phyloP scores from a whole-genome alignment of 2,888 invertebrate genomes.

The Hipparchia semele region DNA sequence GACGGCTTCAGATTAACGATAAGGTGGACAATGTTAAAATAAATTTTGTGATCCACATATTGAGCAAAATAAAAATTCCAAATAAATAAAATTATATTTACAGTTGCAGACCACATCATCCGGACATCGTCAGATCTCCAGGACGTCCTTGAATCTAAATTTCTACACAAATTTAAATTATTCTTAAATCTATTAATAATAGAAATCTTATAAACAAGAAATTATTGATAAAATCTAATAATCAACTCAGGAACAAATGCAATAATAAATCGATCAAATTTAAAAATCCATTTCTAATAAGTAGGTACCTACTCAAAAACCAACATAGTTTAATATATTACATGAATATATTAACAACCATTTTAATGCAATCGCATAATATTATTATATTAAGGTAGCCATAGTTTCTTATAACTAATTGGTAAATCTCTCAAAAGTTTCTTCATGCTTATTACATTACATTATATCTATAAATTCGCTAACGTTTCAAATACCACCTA shows the following conservation, averaged over 20 bases:
- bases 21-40: conserved; percentile 57
- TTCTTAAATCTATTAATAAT: conserved; percentile 64
- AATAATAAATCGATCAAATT: conserved; percentile 79
- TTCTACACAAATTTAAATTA: conserved; percentile 70
- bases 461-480: conserved; percentile 80
- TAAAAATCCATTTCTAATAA: conserved; percentile 67
- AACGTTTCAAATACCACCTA: conserved; percentile 80
- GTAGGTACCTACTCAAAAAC: conserved; percentile 52
- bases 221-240: conserved; percentile 79
- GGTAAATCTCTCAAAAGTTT: conserved; percentile 79
- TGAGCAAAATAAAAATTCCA: conserved; percentile 47
- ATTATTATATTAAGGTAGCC: conserved; percentile 70
- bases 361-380: conserved; percentile 68
- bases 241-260: conserved; percentile 83
- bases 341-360: conserved; percentile 80
- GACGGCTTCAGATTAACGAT: conserved; percentile 66
- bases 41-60: conserved; percentile 46
- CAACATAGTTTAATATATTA: conserved; percentile 74
- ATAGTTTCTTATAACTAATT: conserved; percentile 76
- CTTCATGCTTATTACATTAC: conserved; percentile 61
- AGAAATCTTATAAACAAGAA: conserved; percentile 69
- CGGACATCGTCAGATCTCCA: conserved; percentile 51
- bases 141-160: conserved; percentile 63
- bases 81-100: conserved; percentile 52
- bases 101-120: conserved; percentile 43